phyloP scores from a whole-genome alignment of 2,888 invertebrate genomes.

The Automeris io region DNA sequence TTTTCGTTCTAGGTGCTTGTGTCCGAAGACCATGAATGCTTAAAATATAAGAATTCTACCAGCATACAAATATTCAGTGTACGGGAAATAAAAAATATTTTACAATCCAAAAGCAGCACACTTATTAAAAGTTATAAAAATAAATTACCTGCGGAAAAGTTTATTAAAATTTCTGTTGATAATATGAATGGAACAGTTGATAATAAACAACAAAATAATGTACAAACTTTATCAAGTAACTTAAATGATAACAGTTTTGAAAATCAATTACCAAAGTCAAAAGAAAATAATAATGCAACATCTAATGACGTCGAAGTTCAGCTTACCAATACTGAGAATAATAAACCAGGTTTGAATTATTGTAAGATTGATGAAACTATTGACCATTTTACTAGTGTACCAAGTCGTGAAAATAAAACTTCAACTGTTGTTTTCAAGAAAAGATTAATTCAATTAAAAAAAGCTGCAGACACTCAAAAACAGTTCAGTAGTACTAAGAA shows the following conservation, averaged over 20 bases:
- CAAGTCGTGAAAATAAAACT: background rate
- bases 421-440: background rate
- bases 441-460: slow-evolving; percentile 7
- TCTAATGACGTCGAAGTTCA: background rate
- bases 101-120: background rate
- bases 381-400: too few relatives aligned
- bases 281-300: background rate
- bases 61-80: slow-evolving; percentile 31
- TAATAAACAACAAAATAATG: slow-evolving; percentile 2
- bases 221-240: background rate
- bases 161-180: background rate
- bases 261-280: background rate
- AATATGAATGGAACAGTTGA: too few relatives aligned
- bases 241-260: background rate
- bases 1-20: slow-evolving; percentile 38
- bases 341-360: background rate
- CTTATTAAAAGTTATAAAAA: background rate
- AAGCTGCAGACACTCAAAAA: background rate
- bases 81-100: slow-evolving; percentile 25
- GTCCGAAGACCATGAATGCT: slow-evolving; percentile 30
- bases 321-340: background rate
- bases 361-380: background rate
- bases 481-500: background rate
- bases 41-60: slow-evolving; percentile 20
- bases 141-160: background rate